Base-by-base conservation (phyloP, 2,888 invertebrate species). In the Sialis fuliginosa region DNA sequence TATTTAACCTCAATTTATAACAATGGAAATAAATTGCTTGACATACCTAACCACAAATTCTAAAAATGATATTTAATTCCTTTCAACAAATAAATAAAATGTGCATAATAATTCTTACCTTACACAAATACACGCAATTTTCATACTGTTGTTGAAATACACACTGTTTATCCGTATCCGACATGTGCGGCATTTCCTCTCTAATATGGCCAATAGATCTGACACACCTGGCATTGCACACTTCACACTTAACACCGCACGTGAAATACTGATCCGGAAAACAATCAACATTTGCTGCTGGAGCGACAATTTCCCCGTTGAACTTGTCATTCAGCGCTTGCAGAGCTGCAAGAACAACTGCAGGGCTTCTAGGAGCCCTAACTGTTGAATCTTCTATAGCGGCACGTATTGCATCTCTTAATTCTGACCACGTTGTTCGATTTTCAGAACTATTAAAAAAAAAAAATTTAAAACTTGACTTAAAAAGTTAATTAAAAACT, bases 221-320 rank as follows among this genome's bases (percentile, higher is more conserved):
- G 51, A 67, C 68, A 55, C 81, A 81, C 31, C 76, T 69, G 45
- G 66, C 64, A 45, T 66, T 71, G 62, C 86, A 87, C 3, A 82
- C 79, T 49, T 77, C 69, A 60, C 86, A 87, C 53, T 73, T 73
- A 2, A 73, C 69, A 13, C 76, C 72, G 57, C 86, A 87, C 0
- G 84, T 82, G 56, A 86, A 85, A 65, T 84, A 84, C 58, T 85
- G 79, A 56, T 84, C 81, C 33, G 84, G 78, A 62, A 85, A 85
- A 39, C 32, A 22, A 32, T 32, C 22, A 7, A 31, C 31, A 7
- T 22, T 22, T 45, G 80, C 68, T 56, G 76, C 73, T 10, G 75
- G 74, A 12, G 74, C 64, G 42, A 69, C 71, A 39, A 84, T 75
- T 53, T 77, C 72, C 3, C 79, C 80, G 54, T 74, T 79, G 58